Base-by-base conservation (phyloP, 1,140 invertebrate species). In the Eupristina koningsbergeri region DNA sequence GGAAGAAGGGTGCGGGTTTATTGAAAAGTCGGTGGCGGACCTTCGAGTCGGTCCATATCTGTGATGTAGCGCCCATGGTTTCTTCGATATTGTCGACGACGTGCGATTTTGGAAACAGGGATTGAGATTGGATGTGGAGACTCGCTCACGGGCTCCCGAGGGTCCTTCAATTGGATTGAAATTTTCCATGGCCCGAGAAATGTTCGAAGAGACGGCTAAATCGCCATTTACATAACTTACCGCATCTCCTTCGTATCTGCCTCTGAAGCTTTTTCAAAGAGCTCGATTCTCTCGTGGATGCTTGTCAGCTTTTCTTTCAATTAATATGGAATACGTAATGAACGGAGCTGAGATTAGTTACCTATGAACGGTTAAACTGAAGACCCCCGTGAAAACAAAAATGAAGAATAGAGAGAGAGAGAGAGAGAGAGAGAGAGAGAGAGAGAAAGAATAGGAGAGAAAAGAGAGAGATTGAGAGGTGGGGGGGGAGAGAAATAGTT, bases 331-430 rank as follows among this genome's bases (percentile, higher is more conserved):
- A 39, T 17, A 34, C 17, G 36, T 36, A 31, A 50, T 45, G 19
- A 47, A 15, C 67, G 36, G n/a, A 9, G 36, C 11, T 3, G 6
- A 36, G 67, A 41, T 19, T 58, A n/a, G 36, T 22, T 39, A 13
- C 26, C 41, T 19, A 1, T 11, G 17, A 26, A 26, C 13, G 3
- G 53, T 26, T 22, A 9, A 58, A 58, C 39, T 11, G 84, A 82
- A 86, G 86, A 88, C 78, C 86, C 84, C 86, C 73, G 75, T 63
- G 61, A 82, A 76, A 82, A 82, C 79, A 73, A 53, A 71, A 22
- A 8, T 2, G 3, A 63, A 36, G 53, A 9, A 9, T 15, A 17
- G 5, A 22, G 34, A 41, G 71, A 22, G 31, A 41, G 36, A 58
- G 36, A 81, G 64, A 53, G 47, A 53, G 64, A 64, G 34, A 61